Percentiles rank a stretch among this genome's conserved stretches.
Conservation (phyloP, 2,113 vertebrate species). For the Mormyrus lacerda region DNA sequence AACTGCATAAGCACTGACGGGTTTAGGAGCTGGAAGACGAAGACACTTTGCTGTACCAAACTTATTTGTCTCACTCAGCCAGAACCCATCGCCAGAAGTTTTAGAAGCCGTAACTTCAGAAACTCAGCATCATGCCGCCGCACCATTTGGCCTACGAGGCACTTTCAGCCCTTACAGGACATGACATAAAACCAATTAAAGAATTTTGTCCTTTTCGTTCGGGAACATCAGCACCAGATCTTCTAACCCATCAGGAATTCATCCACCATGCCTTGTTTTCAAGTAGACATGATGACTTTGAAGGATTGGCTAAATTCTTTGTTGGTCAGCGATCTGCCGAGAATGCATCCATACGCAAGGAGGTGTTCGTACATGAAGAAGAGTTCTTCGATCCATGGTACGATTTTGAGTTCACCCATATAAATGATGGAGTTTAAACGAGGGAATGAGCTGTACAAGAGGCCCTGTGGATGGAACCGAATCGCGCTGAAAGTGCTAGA, state of each 20-base stretch:
- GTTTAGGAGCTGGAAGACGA: neutral
- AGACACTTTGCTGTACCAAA: neutral
- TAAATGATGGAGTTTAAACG: constrained; percentile 14
- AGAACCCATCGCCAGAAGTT: neutral
- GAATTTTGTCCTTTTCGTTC: neutral
- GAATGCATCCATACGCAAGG: neutral
- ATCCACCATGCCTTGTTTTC: neutral
- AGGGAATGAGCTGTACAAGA: constrained; percentile 46
- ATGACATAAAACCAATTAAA: neutral
- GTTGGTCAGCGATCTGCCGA: neutral
- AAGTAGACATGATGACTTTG: too few species aligned
- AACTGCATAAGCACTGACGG: neutral
- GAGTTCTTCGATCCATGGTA: constrained; percentile 22
- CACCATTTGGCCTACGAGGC: constrained; percentile 6
- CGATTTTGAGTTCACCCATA: constrained; percentile 25
- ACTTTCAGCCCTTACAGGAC: constrained; percentile 17
- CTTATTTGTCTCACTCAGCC: neutral
- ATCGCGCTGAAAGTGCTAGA: constrained; percentile 39
- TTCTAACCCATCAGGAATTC: neutral
- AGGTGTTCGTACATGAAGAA: constrained; percentile 26
- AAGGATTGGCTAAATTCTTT: neutral
- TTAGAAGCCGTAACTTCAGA: neutral
- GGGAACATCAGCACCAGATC: neutral
- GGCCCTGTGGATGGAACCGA: constrained; percentile 52
- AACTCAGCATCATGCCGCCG: neutral